phyloP scores from a whole-genome alignment of 2,888 invertebrate species.

The Tinea pellionella region DNA sequence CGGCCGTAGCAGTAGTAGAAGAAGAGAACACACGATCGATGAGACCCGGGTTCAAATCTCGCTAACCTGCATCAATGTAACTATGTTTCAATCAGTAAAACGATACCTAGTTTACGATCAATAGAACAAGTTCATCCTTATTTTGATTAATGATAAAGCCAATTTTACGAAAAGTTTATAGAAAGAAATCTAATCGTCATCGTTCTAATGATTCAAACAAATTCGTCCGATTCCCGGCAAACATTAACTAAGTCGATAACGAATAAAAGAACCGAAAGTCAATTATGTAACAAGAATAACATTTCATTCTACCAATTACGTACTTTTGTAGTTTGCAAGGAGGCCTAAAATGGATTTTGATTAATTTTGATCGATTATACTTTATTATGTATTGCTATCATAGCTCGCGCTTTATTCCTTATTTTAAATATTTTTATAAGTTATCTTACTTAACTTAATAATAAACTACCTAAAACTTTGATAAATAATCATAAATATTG shows the following conservation, averaged over 20 bases:
- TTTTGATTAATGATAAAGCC: neutral
- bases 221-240: neutral
- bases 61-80: too few relatives aligned
- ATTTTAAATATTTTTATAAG: too few relatives aligned
- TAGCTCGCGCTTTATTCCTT: too few relatives aligned
- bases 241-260: constrained; percentile 13
- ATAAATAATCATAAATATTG: too few relatives aligned
- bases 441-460: too few relatives aligned
- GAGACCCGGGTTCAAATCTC: too few relatives aligned
- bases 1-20: too few relatives aligned
- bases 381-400: too few relatives aligned
- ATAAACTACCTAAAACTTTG: too few relatives aligned
- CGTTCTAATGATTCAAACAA: neutral
- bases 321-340: constrained; percentile 30
- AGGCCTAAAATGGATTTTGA: constrained; percentile 16
- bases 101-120: too few relatives aligned
- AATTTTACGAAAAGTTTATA: neutral
- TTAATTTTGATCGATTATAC: neutral
- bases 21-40: too few relatives aligned
- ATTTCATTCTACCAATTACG: constrained; percentile 40
- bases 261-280: constrained; percentile 27
- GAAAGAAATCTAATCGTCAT: neutral
- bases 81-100: too few relatives aligned
- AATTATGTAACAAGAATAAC: constrained; percentile 38
- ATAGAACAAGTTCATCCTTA: neutral